phyloP scores from a whole-genome alignment of 2,797 vertebrate genomes.

The Phrynocephalus forsythii region DNA sequence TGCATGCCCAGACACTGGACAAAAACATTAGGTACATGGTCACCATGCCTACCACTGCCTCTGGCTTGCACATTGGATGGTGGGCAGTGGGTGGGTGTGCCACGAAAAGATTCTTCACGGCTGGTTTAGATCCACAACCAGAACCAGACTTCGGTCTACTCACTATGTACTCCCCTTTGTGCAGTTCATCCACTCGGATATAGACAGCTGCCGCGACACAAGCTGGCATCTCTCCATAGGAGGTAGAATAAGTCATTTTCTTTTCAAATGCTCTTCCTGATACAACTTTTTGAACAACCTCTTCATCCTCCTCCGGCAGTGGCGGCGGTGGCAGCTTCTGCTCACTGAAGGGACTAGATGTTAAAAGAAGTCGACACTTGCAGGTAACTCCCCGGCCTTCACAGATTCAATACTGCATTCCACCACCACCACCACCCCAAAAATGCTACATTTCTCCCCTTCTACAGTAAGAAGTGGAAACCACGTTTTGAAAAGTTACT shows the following conservation, averaged over 20 bases:
- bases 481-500: too few relatives aligned
- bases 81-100: too few relatives aligned
- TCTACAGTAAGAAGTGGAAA: background rate
- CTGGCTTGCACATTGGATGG: too few relatives aligned
- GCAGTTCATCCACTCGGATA: constrained; percentile 60
- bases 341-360: background rate
- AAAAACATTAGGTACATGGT: too few relatives aligned
- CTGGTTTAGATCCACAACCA: background rate
- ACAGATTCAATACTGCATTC: background rate
- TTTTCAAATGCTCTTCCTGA: background rate
- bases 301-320: background rate
- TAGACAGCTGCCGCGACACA: constrained; percentile 61
- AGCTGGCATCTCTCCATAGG: constrained; percentile 52
- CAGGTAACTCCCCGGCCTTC: background rate
- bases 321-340: background rate
- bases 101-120: too few relatives aligned
- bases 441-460: background rate
- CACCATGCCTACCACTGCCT: too few relatives aligned
- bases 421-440: background rate
- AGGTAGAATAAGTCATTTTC: background rate
- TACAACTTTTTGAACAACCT: background rate
- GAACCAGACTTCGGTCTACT: background rate
- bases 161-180: constrained; percentile 66
- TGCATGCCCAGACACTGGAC: too few relatives aligned
- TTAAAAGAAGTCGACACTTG: background rate